Evolutionary conservation across 2,888 invertebrate genomes (phyloP), one percentile per base, ranked within the genome.

Genomic region (Atrina japonica): DNA sequence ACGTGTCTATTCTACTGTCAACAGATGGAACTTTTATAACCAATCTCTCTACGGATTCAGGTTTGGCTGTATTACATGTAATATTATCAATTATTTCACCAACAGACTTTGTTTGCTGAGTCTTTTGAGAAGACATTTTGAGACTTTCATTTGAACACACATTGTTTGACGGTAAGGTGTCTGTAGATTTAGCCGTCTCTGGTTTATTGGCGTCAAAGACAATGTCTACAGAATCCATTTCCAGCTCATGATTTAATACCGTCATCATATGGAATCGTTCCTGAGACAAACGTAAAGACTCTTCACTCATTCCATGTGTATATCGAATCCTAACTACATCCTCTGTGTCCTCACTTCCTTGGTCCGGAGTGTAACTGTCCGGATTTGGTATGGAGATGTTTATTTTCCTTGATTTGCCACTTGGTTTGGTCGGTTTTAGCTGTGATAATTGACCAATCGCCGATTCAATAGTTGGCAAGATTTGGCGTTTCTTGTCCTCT

Each of bases 171-270:
- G n/a, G n/a, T n/a, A n/a, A n/a, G n/a, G n/a, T 35, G 11, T 35
- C 35, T 11, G 35, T 11, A 5, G 35, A 35, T 11, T 35, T 35
- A 18, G 30, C 40, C 9, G 35, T 23, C 18, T 56, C 56, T n/a
- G 61, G 61, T 21, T 61, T 29, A 30, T 61, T 61, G 7, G 49
- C 61, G 35, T 61, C 61, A 35, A 61, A 61, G 21, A 61, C 61
- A 7, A 49, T 47, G 30, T 61, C 61, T 7, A 61, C 61, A 2
- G 61, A 61, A 49, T 61, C 61, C 61, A 61, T 47, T 43, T 27
- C 61, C 9, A 61, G 30, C 11, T 49, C 61, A 49, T 50, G 61
- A 47, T 61, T 49, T 9, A 43, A 18, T 21, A 49, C n/a, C 14
- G 61, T 49, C 61, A 61, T 61, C 14, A 27, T 49, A 21, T 61